Percentiles rank a stretch among this genome's conserved stretches.
These are phyloP conservation scores for Perizoma flavofasciatum DNA, from an alignment of 2,888 invertebrate species.

Conservation along the genomic window DNA sequence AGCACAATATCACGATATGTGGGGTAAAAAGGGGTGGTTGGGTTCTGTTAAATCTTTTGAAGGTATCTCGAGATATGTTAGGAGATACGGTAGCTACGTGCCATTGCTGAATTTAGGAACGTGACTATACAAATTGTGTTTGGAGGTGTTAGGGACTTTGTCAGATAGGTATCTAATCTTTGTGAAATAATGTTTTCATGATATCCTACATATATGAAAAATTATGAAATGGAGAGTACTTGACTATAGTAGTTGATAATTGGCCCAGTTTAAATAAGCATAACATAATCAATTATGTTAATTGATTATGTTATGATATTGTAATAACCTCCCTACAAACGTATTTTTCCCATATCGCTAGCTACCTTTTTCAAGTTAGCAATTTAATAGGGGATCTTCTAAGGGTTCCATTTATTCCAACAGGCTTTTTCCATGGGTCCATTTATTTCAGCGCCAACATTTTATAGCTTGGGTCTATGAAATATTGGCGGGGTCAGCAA, in stretches of 20 bases:
- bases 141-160: conserved; percentile 4
- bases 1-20: conserved; percentile 10
- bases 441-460: conserved; percentile 22
- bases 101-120: conserved; percentile 10
- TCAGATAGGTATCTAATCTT: conserved; percentile 2
- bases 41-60: conserved; percentile 31
- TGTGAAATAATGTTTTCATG: conserved; percentile 2
- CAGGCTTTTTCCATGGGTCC: conserved; percentile 18
- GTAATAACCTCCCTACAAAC: too few relatives aligned
- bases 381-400: conserved; percentile 18
- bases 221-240: not conserved
- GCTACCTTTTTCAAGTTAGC: not conserved
- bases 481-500: conserved; percentile 26
- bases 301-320: too few relatives aligned
- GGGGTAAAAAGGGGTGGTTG: conserved; percentile 29
- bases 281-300: too few relatives aligned
- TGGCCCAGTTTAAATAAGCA: too few relatives aligned
- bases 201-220: conserved; percentile 1
- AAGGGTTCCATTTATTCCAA: conserved; percentile 23
- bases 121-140: conserved; percentile 21
- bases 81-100: conserved; percentile 12
- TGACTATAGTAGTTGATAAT: too few relatives aligned
- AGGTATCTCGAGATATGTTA: conserved; percentile 27
- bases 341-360: too few relatives aligned
- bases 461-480: conserved; percentile 27